phyloP scores from a whole-genome alignment of 2,888 invertebrate species.

The Apamea anceps region DNA sequence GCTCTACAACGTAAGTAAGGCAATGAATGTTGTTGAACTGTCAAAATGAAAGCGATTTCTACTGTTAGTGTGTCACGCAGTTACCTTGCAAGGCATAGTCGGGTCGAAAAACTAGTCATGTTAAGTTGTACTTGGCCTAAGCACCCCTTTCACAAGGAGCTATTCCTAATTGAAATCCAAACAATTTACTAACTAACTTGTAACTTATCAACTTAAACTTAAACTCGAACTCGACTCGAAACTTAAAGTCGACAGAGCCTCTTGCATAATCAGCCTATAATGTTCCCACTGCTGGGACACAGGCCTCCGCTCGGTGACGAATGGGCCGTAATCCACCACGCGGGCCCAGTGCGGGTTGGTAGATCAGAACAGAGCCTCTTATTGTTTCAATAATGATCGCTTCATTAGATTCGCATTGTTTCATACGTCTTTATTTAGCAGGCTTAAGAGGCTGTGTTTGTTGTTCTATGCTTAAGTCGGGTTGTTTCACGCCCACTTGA shows the following conservation, averaged over 20 bases:
- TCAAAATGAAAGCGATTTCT: neutral
- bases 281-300: no score
- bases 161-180: constrained; percentile 26
- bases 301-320: no score
- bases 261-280: neutral
- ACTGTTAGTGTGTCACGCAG: neutral
- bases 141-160: neutral
- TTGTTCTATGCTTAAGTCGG: no score
- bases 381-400: constrained; percentile 30
- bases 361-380: neutral
- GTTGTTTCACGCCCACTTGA: no score
- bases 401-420: constrained; percentile 37
- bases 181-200: constrained; percentile 29
- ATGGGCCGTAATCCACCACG: no score
- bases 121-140: neutral
- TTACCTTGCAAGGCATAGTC: neutral
- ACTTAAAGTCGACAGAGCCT: no score
- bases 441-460: neutral
- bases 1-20: no score
- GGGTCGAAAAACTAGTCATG: neutral
- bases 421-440: constrained; percentile 13
- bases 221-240: no score
- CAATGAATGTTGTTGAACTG: neutral
- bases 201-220: constrained; percentile 15
- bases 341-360: no score